Percentiles rank a stretch among this genome's conserved stretches.
Evolutionary conservation across 2,888 invertebrate genomes (phyloP).

Genomic region (Hoplodrina blanda): DNA sequence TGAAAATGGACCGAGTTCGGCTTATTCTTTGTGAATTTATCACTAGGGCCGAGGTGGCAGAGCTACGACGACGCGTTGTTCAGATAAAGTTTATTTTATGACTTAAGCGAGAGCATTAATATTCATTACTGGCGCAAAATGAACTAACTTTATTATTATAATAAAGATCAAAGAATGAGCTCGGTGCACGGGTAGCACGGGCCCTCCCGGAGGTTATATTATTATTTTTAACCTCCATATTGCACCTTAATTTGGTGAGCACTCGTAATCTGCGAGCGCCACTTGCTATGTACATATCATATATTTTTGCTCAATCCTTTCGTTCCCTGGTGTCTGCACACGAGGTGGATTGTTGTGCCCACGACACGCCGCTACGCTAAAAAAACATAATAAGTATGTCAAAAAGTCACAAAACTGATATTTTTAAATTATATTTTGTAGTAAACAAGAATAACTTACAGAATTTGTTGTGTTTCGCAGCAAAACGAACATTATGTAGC

Average conservation of each 20-base stretch:
- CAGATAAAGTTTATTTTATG: slow-evolving; percentile 90
- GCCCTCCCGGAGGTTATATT: slow-evolving; percentile 69
- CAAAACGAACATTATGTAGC: slow-evolving; percentile 5
- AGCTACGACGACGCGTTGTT: slow-evolving; percentile 82
- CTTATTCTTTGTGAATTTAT: slow-evolving; percentile 87
- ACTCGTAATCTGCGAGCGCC: slow-evolving; percentile 47
- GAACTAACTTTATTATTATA: slow-evolving; percentile 89
- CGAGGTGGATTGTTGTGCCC: slow-evolving; percentile 9
- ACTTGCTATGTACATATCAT: slow-evolving; percentile 39
- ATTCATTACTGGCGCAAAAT: slow-evolving; percentile 88
- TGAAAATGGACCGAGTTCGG: slow-evolving; percentile 86
- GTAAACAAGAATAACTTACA: slow-evolving; percentile 10
- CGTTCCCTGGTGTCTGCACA: slow-evolving; percentile 32
- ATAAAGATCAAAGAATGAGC: slow-evolving; percentile 85
- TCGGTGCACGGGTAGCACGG: slow-evolving; percentile 59
- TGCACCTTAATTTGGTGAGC: slow-evolving; percentile 54
- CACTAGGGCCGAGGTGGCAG: slow-evolving; percentile 79
- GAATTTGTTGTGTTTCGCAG: not conserved
- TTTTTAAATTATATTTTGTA: slow-evolving; percentile 4
- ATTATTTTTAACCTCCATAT: slow-evolving; percentile 64
- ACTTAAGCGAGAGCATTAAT: slow-evolving; percentile 89
- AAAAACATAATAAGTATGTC: slow-evolving; percentile 36
- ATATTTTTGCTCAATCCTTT: slow-evolving; percentile 54
- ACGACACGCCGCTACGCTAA: slow-evolving; percentile 12
- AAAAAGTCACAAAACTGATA: slow-evolving; percentile 17